These are phyloP conservation scores for Varanus salvator DNA, from an alignment of 2,113 vertebrate genomes.

Conservation along the genomic window DNA sequence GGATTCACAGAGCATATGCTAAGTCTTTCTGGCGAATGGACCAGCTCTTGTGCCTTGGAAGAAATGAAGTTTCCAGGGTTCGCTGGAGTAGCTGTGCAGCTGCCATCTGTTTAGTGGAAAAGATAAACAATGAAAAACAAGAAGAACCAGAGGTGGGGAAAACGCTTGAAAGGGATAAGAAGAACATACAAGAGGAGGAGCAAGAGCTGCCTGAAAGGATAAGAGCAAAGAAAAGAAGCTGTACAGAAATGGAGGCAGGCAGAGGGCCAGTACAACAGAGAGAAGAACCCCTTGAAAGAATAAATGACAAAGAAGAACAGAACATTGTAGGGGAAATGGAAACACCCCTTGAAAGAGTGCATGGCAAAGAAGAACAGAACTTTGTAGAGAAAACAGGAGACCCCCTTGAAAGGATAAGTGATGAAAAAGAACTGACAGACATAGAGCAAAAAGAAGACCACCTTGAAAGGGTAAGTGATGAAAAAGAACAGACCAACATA, in stretches of 20 bases:
- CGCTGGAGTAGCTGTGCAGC: conserved; percentile 75
- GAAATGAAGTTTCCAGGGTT: conserved; percentile 70
- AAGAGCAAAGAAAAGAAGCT: not conserved
- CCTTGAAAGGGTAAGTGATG: not conserved
- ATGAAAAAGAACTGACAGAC: too few species aligned
- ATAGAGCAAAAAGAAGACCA: not conserved
- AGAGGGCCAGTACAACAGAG: not conserved
- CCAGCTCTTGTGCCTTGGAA: conserved; percentile 71
- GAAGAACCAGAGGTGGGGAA: not conserved
- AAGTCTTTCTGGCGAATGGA: conserved; percentile 79
- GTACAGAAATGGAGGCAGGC: not conserved
- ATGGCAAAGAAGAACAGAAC: too few species aligned
- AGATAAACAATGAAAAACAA: not conserved
- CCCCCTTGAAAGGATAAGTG: too few species aligned
- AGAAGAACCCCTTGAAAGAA: not conserved
- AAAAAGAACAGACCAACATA: not conserved
- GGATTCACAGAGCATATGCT: conserved; percentile 69
- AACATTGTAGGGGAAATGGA: not conserved
- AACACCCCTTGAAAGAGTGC: not conserved
- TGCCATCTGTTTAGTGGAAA: conserved; percentile 71
- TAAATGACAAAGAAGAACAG: not conserved
- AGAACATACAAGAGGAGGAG: not conserved
- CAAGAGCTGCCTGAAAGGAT: not conserved
- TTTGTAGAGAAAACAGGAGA: too few species aligned
- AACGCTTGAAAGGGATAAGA: not conserved